phyloP scores from a whole-genome alignment of 2,797 vertebrate species.

The Pterois miles region DNA sequence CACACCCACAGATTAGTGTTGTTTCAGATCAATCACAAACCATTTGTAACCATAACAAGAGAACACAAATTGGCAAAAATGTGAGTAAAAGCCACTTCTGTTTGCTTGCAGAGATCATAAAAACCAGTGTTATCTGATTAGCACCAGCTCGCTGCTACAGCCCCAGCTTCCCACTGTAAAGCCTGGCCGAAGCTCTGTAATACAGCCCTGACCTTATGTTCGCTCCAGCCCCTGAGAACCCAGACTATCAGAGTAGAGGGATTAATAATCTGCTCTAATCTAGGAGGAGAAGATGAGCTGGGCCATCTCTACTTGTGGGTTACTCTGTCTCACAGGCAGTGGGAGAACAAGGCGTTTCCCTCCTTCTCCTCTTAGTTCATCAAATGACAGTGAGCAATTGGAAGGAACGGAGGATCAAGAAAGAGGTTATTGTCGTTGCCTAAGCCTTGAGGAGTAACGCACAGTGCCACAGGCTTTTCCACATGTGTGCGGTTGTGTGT shows the following conservation, averaged over 20 bases:
- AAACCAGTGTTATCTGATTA: conserved; percentile 39
- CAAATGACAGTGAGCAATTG: conserved; percentile 16
- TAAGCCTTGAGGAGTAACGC: conserved; percentile 24
- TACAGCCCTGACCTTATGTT: conserved; percentile 36
- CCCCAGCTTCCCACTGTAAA: conserved; percentile 34
- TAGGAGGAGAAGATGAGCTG: conserved; percentile 60
- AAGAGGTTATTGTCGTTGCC: conserved; percentile 28
- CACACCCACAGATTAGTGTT: conserved; percentile 55
- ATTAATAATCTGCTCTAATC: conserved; percentile 80
- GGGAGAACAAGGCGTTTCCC: background rate
- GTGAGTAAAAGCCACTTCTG: conserved; percentile 35
- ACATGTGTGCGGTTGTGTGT: conserved; percentile 20
- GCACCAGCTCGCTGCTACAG: conserved; percentile 6
- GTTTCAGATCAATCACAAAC: conserved; percentile 31
- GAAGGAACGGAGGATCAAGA: background rate
- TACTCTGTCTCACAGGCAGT: background rate
- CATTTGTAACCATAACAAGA: conserved; percentile 27
- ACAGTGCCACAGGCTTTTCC: conserved; percentile 35
- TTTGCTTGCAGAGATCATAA: conserved; percentile 38
- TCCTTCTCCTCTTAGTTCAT: background rate
- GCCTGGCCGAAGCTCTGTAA: conserved; percentile 23
- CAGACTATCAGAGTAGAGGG: conserved; percentile 60
- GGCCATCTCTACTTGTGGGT: conserved; percentile 35
- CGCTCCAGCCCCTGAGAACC: conserved; percentile 41
- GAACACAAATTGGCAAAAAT: conserved; percentile 28